These are phyloP conservation scores for Eudasyphora cyanicolor DNA, from an alignment of 2,888 invertebrate species.

Conservation along the genomic window DNA sequence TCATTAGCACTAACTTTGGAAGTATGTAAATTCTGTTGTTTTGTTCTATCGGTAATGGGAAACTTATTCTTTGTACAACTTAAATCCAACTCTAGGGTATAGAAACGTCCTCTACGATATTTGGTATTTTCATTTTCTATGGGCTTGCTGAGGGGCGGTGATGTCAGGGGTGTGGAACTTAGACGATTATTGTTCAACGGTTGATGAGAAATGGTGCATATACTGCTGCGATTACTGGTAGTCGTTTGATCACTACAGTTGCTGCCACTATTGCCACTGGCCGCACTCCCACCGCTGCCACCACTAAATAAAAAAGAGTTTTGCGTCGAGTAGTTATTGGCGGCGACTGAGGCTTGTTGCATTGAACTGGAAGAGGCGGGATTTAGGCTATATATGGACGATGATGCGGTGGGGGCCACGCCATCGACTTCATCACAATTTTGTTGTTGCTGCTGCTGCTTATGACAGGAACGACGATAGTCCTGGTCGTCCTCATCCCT, in stretches of 20 bases:
- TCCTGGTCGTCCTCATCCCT: constrained; percentile 57
- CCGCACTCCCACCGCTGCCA: constrained; percentile 29
- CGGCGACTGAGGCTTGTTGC: constrained; percentile 6
- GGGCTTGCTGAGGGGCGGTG: constrained; percentile 56
- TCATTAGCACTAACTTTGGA: constrained; percentile 13
- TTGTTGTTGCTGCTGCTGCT: constrained; percentile 41
- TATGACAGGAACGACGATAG: constrained; percentile 31
- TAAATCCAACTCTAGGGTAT: constrained; percentile 80
- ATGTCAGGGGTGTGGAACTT: constrained; percentile 50
- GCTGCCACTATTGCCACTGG: constrained; percentile 40
- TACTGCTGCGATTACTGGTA: constrained; percentile 69
- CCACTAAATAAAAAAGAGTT: constrained; percentile 26
- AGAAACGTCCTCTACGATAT: constrained; percentile 77
- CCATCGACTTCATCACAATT: constrained; percentile 57
- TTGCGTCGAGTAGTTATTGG: constrained; percentile 43
- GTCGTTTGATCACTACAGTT: constrained; percentile 67
- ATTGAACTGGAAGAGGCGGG: constrained; percentile 57
- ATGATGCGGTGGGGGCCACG: constrained; percentile 38
- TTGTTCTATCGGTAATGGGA: constrained; percentile 80
- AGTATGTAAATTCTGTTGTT: constrained; percentile 39
- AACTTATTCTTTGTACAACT: constrained; percentile 83
- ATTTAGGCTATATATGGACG: constrained; percentile 45
- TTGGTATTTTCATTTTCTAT: constrained; percentile 76
- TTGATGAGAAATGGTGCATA: constrained; percentile 68
- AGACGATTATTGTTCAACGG: constrained; percentile 58